phyloP scores from a whole-genome alignment of 2,113 vertebrate genomes.

The Protobothrops flavoviridis region DNA sequence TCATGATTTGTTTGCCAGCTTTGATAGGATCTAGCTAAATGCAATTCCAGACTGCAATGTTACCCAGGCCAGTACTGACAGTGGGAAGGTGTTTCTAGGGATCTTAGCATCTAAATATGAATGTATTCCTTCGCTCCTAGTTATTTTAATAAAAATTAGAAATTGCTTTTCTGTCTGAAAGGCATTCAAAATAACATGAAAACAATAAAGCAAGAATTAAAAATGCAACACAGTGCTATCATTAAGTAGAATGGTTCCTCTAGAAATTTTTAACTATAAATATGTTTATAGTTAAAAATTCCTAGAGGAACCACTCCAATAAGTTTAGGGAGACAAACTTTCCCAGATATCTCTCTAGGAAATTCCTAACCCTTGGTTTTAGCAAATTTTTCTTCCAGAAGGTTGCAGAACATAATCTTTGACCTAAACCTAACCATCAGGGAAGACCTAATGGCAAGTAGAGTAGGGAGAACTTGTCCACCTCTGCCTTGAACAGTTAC shows the following conservation, averaged over 20 bases:
- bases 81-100: neutral
- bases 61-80: neutral
- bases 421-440: neutral
- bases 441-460: neutral
- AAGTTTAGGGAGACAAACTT: neutral
- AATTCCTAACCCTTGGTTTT: neutral
- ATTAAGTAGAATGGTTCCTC: neutral
- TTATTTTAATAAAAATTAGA: neutral
- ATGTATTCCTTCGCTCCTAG: neutral
- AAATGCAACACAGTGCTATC: neutral
- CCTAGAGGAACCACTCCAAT: neutral
- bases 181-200: neutral
- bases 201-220: neutral
- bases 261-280: neutral
- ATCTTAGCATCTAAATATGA: neutral
- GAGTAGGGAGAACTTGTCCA: neutral
- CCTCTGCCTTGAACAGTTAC: neutral
- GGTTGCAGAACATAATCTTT: neutral
- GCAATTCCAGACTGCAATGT: neutral
- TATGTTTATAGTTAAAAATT: neutral
- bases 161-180: neutral
- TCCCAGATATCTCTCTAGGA: neutral
- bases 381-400: neutral
- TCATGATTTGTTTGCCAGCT: constrained; percentile 32
- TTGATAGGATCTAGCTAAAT: constrained; percentile 33